Evolutionary conservation across 2,888 invertebrate genomes (phyloP).

Genomic region (Chrysomela aeneicollis): DNA sequence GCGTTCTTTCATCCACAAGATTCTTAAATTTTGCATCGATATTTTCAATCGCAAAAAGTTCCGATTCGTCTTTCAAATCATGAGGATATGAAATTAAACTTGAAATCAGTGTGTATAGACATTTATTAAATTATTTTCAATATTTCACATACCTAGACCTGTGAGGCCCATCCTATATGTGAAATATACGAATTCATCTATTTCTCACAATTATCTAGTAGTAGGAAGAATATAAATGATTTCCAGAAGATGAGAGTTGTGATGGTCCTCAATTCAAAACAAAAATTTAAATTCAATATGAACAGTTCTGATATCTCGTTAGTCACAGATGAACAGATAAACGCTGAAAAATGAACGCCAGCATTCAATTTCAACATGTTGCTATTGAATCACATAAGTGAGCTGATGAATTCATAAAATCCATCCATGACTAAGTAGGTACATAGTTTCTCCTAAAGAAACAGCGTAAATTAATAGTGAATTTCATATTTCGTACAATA

Average conservation of each 20-base stretch:
- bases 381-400: neutral
- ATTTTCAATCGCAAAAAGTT: no score
- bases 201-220: constrained; percentile 51
- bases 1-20: no score
- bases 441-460: neutral
- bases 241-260: constrained; percentile 34
- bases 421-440: neutral
- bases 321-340: constrained; percentile 2
- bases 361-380: constrained; percentile 28
- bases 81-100: constrained; percentile 18
- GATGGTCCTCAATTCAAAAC: constrained; percentile 45
- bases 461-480: no score
- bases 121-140: constrained; percentile 52
- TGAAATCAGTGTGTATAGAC: constrained; percentile 42
- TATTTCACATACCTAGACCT: constrained; percentile 48
- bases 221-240: constrained; percentile 58
- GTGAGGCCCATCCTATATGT: constrained; percentile 47
- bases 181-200: constrained; percentile 46
- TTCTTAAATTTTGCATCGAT: no score
- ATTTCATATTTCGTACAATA: no score
- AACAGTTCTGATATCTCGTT: constrained; percentile 21
- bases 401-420: neutral
- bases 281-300: constrained; percentile 20
- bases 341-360: constrained; percentile 28
- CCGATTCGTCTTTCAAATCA: neutral